phyloP scores from a whole-genome alignment of 35 echinoderm and acorn worm species.

The Lytechinus pictus region DNA sequence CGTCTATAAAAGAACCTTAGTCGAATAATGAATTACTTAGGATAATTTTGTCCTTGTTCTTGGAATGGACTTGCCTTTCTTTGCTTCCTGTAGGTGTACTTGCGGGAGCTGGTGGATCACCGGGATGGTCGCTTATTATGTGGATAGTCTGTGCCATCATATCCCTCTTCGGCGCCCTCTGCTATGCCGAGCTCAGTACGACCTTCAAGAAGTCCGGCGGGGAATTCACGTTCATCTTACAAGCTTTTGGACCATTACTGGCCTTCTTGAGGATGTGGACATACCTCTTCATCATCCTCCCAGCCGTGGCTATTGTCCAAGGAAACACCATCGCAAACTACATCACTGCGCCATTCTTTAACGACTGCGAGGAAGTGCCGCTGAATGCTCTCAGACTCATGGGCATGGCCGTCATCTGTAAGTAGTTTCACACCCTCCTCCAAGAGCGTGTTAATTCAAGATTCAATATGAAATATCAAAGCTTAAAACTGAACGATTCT shows the following conservation, averaged over 20 bases:
- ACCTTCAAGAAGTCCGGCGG: slow-evolving; percentile 87
- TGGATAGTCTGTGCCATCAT: slow-evolving; percentile 78
- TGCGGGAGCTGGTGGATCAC: slow-evolving; percentile 53
- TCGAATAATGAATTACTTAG: too few species aligned
- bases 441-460: too few species aligned
- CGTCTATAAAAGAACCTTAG: too few species aligned
- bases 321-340: slow-evolving; percentile 67
- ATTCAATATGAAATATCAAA: too few species aligned
- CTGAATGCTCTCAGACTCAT: slow-evolving; percentile 39
- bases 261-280: slow-evolving; percentile 68
- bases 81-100: not conserved
- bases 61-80: too few species aligned
- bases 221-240: slow-evolving; percentile 75
- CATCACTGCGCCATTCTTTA: slow-evolving; percentile 58
- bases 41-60: too few species aligned
- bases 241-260: slow-evolving; percentile 79
- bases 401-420: slow-evolving; percentile 56
- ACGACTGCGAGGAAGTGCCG: slow-evolving; percentile 50
- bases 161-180: slow-evolving; percentile 74
- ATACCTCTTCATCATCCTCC: slow-evolving; percentile 41
- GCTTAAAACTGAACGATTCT: too few species aligned
- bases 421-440: not conserved
- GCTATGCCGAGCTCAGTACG: slow-evolving; percentile 76
- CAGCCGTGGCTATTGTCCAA: slow-evolving; percentile 44
- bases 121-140: slow-evolving; percentile 76